Evolutionary conservation across 1,140 invertebrate genomes (phyloP), one percentile per base, ranked within the genome.

Genomic region (Drosophila parvula): DNA sequence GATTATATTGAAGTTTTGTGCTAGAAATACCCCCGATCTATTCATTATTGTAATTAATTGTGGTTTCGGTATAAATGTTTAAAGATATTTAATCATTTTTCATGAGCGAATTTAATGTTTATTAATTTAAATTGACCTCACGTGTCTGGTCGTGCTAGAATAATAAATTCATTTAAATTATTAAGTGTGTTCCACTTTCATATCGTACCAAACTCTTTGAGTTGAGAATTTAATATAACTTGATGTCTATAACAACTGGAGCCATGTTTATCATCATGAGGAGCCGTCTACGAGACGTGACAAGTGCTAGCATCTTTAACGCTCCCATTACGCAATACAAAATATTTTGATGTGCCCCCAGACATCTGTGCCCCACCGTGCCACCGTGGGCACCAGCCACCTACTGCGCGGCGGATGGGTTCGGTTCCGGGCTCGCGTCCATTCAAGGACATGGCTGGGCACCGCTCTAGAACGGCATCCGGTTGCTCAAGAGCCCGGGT

Each of bases 391-490:
- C 18, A 18, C 22, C 22, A 32, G 40, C 60, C 64, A 44, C 61
- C 65, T 45, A 51, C 47, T 50, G 64, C 34, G 64, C 44, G 11
- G 55, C 56, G 59, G 22, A 38, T 27, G 28, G 60, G 22, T 51
- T 53, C 50, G 32, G 50, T 36, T 53, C 50, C 50, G 32, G 50
- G 65, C 43, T 32, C 53, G 44, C 51, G 65, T 70, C 68, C 68
- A 48, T 71, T 71, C 65, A 71, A 71, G 68, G 68, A 71, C 68
- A 70, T 48, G 43, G 36, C 51, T 40, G 55, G 65, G 68, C 51
- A 40, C 30, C 51, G 67, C 65, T 71, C 44, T 57, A 36, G 44
- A 71, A 71, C 28, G 68, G 68, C 65, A 71, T 70, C 68, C 68
- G 65, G 68, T 36, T 70, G 68, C 64, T 70, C 32, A 28, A 69